Base-by-base conservation (phyloP, 2,797 vertebrate genomes). In the Amphiprion clarkii region DNA sequence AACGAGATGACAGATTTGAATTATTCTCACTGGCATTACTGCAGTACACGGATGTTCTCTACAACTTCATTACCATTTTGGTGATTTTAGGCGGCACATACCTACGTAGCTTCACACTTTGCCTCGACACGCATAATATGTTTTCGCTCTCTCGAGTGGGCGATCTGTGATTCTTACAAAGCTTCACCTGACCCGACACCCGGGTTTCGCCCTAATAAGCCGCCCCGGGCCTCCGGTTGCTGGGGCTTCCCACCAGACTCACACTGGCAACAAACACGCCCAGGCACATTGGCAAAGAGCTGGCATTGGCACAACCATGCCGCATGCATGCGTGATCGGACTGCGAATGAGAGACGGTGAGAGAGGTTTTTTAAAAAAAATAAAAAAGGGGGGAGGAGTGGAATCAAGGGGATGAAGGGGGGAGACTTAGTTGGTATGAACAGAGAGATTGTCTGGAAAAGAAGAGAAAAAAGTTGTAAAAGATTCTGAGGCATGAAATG, bases 241-340 rank as follows among this genome's bases (percentile, higher is more conserved):
- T 64, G 44, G 82, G 72, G 71, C 82, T 86, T 91, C 78, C 84
- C 88, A 88, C 81, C 89, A 86, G 68, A 82, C 78, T 82, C 74
- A 49, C 69, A 71, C 49, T 87, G 89, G 87, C 86, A 92, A 82
- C 80, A 89, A 88, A 92, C 84, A 91, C 85, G 85, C 86, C 87
- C 89, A 76, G 79, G 82, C 88, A 89, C 82, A 88, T 91, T 94
- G 94, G 94, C 94, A 95, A 89, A 93, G 90, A 80, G 79, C 92
- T 94, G 94, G 94, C 90, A 90, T 86, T 93, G 94, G 94, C 92
- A 95, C 93, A 90, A 90, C 91, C 92, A 85, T 94, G 94, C 94
- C 92, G 95, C 95, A 96, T 94, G 92, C 89, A 87, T 81, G 88
- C 92, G 93, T 96, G 95, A 93, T 92, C 87, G 49, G 92, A 94